Evolutionary conservation across 2,888 invertebrate genomes (phyloP).

Genomic region (Geophilus truncorum): DNA sequence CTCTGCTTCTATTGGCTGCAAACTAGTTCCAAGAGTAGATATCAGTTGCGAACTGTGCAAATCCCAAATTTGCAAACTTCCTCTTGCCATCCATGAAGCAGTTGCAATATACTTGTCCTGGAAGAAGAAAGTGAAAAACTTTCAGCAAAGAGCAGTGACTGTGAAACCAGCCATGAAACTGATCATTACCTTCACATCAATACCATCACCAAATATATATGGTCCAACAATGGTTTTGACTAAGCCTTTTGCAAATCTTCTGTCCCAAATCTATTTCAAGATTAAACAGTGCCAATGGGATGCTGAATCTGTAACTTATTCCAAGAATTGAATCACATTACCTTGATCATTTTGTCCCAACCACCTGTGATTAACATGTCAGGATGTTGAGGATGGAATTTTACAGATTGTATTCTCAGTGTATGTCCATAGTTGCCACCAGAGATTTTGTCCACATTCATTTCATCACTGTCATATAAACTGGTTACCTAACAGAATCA

Average conservation of each 20-base stretch:
- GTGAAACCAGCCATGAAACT: not conserved
- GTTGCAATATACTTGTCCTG: not conserved
- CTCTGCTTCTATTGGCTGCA: not conserved
- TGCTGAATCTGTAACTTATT: too few relatives aligned
- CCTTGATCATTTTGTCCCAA: slow-evolving; percentile 18
- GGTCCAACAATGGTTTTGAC: not conserved
- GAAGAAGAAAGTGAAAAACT: not conserved
- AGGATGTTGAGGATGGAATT: slow-evolving; percentile 20
- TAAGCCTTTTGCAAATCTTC: not conserved
- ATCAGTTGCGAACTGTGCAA: not conserved
- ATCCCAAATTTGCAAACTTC: slow-evolving; percentile 2
- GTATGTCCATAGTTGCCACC: not conserved
- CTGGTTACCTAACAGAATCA: not conserved
- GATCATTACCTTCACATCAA: slow-evolving; percentile 14
- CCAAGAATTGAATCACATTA: too few relatives aligned
- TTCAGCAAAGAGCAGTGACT: not conserved
- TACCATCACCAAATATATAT: not conserved
- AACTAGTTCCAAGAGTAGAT: not conserved
- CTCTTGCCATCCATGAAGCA: not conserved
- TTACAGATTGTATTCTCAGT: not conserved
- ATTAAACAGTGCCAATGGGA: too few relatives aligned
- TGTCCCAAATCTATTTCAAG: slow-evolving; percentile 5
- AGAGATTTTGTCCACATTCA: not conserved
- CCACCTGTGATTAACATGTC: slow-evolving; percentile 22
- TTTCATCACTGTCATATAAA: not conserved